A percentile compares a stretch with the other conserved stretches of the same genome.
Conservation (phyloP, 2,888 invertebrate genomes). For the Callimorpha dominula region DNA sequence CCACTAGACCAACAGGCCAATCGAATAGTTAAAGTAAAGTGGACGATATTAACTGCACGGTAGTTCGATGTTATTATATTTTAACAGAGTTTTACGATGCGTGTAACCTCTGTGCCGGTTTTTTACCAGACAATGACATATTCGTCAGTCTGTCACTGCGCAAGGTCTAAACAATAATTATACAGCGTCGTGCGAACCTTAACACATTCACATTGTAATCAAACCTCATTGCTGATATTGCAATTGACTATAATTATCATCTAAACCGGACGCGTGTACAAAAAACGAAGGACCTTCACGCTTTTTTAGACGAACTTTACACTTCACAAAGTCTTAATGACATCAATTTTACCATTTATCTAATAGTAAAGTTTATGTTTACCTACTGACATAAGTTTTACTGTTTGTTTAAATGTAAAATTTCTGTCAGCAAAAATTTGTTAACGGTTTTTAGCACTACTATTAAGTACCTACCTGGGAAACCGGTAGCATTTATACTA, state of each 20-base stretch:
- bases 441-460: neutral
- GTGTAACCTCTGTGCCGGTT: constrained; percentile 47
- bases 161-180: constrained; percentile 78
- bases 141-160: constrained; percentile 76
- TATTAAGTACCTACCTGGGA: too few species aligned
- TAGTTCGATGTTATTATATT: neutral
- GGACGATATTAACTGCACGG: neutral
- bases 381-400: neutral
- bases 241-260: constrained; percentile 64
- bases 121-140: constrained; percentile 71
- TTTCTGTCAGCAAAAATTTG: neutral
- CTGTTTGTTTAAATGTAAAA: neutral
- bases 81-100: constrained; percentile 11
- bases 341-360: neutral
- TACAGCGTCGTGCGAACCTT: constrained; percentile 74
- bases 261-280: constrained; percentile 46
- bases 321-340: neutral
- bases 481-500: too few species aligned
- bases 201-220: constrained; percentile 69
- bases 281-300: constrained; percentile 40
- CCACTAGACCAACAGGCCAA: too few species aligned
- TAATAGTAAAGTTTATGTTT: neutral
- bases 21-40: too few species aligned
- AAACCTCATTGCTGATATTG: constrained; percentile 66
- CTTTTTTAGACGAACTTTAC: constrained; percentile 8